Evolutionary conservation across 2,888 invertebrate species (phyloP), one percentile per base, ranked within the genome.

Genomic region (Tyria jacobaeae): DNA sequence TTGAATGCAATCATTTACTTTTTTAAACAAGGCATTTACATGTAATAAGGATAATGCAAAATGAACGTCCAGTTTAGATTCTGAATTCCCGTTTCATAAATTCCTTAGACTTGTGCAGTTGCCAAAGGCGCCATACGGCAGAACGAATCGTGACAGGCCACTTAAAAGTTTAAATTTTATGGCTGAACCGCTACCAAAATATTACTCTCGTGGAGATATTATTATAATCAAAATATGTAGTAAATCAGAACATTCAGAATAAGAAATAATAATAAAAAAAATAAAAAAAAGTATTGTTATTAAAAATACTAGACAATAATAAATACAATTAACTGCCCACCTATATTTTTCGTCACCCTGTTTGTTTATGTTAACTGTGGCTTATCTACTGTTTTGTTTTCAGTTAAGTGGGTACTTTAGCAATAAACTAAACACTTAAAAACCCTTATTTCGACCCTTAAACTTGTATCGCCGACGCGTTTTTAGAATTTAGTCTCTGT

Each of bases 91-190:
- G 21, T 21, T 44, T 17, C 21, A 44, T 21, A 44, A 44, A 21
- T 44, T 5, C 25, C 57, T n/a, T n/a, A n/a, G n/a, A n/a, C 62
- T 52, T n/a, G 66, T 58, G 66, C 62, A 60, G 50, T 64, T 69
- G 70, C 75, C 70, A 75, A 60, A 67, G 57, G 60, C 63, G 27
- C 64, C 75, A 62, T 68, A 74, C 57, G 65, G 54, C n/a, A 39
- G 62, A 61, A 52, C 53, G 53, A 41, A 44, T 52, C 58, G 47
- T 55, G 73, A 64, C 70, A 70, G 63, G 54, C 62, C 70, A 75
- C 70, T 77, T 75, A 76, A 72, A 76, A 77, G 57, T 77, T 75
- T 60, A 52, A 62, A 56, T 50, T 75, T 77, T 75, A 75, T 62
- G 68, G 64, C 63, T 56, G 12, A 47, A 62, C 58, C 35, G 56